Evolutionary conservation across 2,797 vertebrate species (phyloP).

Genomic region (Choloepus didactylus): DNA sequence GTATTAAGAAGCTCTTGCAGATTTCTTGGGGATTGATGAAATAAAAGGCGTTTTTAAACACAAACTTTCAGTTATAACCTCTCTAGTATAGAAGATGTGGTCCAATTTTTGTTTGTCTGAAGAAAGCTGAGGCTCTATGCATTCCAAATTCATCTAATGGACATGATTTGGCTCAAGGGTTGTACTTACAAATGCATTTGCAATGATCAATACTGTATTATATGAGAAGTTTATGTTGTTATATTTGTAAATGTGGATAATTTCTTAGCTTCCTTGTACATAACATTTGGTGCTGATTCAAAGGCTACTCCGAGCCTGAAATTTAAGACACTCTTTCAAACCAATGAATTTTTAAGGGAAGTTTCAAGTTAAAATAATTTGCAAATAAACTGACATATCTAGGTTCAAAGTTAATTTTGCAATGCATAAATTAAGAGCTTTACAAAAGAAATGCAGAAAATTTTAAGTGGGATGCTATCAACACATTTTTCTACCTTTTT

Average conservation of each 20-base stretch:
- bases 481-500: slow-evolving; percentile 9
- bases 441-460: slow-evolving; percentile 1
- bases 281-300: background rate
- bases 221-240: background rate
- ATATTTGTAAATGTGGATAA: background rate
- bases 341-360: slow-evolving; percentile 25
- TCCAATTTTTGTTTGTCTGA: background rate
- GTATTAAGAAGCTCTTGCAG: slow-evolving; percentile 25
- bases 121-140: background rate
- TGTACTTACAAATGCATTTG: background rate
- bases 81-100: background rate
- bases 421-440: slow-evolving; percentile 8
- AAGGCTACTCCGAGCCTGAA: background rate
- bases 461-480: background rate
- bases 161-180: background rate
- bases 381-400: slow-evolving; percentile 31
- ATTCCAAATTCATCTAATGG: background rate
- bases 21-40: slow-evolving; percentile 28
- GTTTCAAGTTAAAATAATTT: slow-evolving; percentile 58
- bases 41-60: slow-evolving; percentile 33
- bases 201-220: background rate
- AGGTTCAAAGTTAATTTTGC: slow-evolving; percentile 42
- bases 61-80: background rate
- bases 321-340: slow-evolving; percentile 49
- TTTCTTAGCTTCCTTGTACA: background rate